phyloP scores from a whole-genome alignment of 92 coral and sea anemone species.

The Zoanthus sansibaricus region DNA sequence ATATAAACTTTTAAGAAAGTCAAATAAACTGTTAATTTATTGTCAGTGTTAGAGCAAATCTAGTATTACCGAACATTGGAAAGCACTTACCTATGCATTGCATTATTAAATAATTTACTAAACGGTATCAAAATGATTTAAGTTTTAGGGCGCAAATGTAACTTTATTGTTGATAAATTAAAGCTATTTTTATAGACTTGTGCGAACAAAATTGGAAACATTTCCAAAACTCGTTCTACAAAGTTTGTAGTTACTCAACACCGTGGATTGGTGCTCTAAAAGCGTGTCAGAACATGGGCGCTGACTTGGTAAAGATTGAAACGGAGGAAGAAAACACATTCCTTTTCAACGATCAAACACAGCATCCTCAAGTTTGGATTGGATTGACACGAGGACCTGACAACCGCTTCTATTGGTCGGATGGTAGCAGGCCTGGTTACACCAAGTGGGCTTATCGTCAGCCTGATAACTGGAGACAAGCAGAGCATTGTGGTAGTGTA shows the following conservation, averaged over 20 bases:
- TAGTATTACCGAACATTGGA: no score
- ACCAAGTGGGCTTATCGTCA: neutral
- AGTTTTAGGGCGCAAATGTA: neutral
- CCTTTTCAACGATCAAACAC: neutral
- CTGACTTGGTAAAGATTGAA: slow-evolving; percentile 16
- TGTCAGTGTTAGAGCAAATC: no score
- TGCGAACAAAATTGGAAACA: slow-evolving; percentile 1
- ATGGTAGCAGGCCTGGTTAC: slow-evolving; percentile 26
- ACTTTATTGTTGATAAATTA: neutral
- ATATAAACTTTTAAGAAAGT: no score
- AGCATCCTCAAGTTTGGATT: neutral
- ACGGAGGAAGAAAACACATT: neutral
- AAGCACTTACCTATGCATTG: no score
- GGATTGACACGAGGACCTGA: slow-evolving; percentile 28
- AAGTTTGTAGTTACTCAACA: neutral
- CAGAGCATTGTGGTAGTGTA: neutral
- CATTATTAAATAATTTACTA: neutral
- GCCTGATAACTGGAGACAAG: neutral
- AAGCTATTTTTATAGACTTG: neutral
- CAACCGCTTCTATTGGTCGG: slow-evolving; percentile 9
- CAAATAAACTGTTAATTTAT: no score
- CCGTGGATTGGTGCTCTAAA: slow-evolving; percentile 5
- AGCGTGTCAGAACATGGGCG: slow-evolving; percentile 16
- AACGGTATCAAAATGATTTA: neutral
- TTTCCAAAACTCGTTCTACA: neutral